A percentile compares a stretch with the other conserved stretches of the same genome.
phyloP scores from a whole-genome alignment of 1,140 invertebrate genomes.

The Drosophila dunni region DNA sequence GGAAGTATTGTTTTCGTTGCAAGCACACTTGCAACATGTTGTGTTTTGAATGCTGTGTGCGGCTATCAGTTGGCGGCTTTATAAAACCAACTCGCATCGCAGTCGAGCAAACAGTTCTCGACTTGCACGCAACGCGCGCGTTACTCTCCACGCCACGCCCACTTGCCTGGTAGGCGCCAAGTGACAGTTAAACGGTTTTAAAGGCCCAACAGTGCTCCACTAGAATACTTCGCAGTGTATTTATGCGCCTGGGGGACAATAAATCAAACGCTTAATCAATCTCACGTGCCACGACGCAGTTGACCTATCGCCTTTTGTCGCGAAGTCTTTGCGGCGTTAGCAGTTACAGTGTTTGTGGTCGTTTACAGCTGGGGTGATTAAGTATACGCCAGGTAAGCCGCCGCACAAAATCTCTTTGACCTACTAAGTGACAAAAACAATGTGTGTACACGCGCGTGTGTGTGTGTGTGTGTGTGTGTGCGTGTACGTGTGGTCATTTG shows the following conservation, averaged over 20 bases:
- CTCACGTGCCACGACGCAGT: constrained; percentile 64
- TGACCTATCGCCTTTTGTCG: constrained; percentile 45
- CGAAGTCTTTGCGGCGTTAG: constrained; percentile 20
- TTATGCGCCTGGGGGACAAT: constrained; percentile 39
- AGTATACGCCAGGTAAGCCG: constrained; percentile 75
- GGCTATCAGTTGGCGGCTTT: constrained; percentile 48
- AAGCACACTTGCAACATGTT: constrained; percentile 67
- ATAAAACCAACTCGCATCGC: constrained; percentile 59
- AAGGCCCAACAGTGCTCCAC: constrained; percentile 5
- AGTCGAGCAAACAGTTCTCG: constrained; percentile 47
- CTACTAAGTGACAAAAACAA: constrained; percentile 43
- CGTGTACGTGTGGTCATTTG: constrained; percentile 43
- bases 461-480: constrained; percentile 13
- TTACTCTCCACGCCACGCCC: constrained; percentile 1
- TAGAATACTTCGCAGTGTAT: constrained; percentile 10
- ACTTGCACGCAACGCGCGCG: constrained; percentile 61
- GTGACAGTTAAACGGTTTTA: constrained; percentile 25
- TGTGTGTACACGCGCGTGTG: neutral
- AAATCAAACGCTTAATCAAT: constrained; percentile 76
- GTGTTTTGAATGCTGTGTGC: constrained; percentile 73
- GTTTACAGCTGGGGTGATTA: constrained; percentile 57
- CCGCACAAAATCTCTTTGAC: constrained; percentile 57
- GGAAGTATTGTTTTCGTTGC: constrained; percentile 68
- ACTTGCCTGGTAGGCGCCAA: constrained; percentile 2
- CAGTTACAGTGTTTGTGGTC: constrained; percentile 15